phyloP scores from a whole-genome alignment of 2,113 vertebrate genomes.

The Pelodiscus sinensis region DNA sequence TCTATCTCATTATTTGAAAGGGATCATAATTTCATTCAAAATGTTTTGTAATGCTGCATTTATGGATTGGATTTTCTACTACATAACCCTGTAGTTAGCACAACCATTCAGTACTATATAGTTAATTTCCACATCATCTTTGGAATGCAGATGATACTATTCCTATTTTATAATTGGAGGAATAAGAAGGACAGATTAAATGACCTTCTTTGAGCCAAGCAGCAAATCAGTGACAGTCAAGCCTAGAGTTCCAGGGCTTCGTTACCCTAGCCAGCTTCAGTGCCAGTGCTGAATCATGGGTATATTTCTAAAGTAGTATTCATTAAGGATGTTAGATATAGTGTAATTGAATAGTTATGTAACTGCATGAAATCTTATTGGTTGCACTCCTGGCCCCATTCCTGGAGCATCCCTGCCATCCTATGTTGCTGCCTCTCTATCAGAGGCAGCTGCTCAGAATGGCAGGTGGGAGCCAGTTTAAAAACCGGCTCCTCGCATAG shows the following conservation, averaged over 20 bases:
- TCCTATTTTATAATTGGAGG: accelerated
- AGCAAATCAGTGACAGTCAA: accelerated
- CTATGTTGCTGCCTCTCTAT: too few species aligned
- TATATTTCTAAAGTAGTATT: too few species aligned
- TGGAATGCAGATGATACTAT: neutral
- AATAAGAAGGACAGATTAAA: neutral
- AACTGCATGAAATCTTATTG: too few species aligned
- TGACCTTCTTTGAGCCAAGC: accelerated
- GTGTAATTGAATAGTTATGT: too few species aligned
- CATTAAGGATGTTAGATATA: too few species aligned
- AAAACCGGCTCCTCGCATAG: too few species aligned
- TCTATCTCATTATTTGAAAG: accelerated
- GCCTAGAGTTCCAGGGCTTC: accelerated
- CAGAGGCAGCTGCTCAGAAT: too few species aligned
- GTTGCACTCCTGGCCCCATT: too few species aligned
- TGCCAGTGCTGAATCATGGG: too few species aligned
- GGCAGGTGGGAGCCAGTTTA: too few species aligned
- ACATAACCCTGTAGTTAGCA: neutral
- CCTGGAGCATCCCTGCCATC: too few species aligned
- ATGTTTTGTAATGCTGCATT: accelerated
- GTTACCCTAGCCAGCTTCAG: accelerated
- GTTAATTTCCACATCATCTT: neutral
- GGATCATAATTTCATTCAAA: accelerated
- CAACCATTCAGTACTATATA: accelerated
- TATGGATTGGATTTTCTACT: neutral